A percentile compares a stretch with the other conserved stretches of the same genome.
Evolutionary conservation across 2,113 vertebrate species (phyloP).

Genomic region (Stegostoma tigrinum): DNA sequence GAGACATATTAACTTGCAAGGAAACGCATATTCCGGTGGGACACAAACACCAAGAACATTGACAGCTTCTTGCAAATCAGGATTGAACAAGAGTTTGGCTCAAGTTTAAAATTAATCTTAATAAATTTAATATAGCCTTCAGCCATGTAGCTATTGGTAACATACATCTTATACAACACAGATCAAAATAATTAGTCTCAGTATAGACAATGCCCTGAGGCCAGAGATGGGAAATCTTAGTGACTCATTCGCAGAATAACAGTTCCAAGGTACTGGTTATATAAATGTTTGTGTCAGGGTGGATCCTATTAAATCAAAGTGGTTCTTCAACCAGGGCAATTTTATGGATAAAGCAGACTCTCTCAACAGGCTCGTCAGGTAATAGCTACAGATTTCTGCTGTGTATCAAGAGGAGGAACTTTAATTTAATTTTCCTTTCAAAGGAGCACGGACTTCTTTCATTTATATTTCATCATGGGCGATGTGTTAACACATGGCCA

Average conservation of each 20-base stretch:
- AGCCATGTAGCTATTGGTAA: not conserved
- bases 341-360: not conserved
- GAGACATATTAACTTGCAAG: not conserved
- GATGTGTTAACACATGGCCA: conserved; percentile 1
- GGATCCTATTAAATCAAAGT: conserved; percentile 32
- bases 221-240: not conserved
- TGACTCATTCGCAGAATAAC: conserved; percentile 6
- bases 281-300: conserved; percentile 13
- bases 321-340: conserved; percentile 28
- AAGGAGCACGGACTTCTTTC: not conserved
- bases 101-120: not conserved
- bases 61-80: not conserved
- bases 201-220: not conserved
- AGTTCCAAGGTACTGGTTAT: conserved; percentile 12
- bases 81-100: not conserved
- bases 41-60: not conserved
- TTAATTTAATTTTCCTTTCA: not conserved
- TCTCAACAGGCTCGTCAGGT: not conserved
- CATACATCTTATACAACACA: not conserved
- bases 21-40: too few relatives aligned
- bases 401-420: conserved; percentile 1
- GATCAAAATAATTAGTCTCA: not conserved
- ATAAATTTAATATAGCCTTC: not conserved
- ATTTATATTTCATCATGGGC: not conserved
- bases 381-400: not conserved